phyloP scores from a whole-genome alignment of 2,113 vertebrate genomes.

The Callocephalon fimbriatum region DNA sequence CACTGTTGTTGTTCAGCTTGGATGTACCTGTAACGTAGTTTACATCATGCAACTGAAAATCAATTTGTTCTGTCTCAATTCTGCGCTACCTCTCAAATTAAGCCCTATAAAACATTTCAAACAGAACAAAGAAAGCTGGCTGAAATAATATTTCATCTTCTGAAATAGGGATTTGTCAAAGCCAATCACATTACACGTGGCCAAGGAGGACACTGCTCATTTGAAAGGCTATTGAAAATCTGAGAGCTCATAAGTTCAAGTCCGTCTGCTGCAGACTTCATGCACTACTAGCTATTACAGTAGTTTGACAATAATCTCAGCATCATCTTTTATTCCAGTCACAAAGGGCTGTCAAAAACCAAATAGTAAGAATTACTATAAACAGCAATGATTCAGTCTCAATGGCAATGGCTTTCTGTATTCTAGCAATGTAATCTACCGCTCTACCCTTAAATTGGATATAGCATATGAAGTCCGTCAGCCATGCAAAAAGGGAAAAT shows the following conservation, averaged over 20 bases:
- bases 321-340: conserved; percentile 59
- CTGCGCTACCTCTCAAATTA: conserved; percentile 54
- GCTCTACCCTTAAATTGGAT: conserved; percentile 73
- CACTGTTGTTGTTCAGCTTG: conserved; percentile 51
- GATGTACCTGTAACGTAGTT: conserved; percentile 35
- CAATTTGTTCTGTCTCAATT: conserved; percentile 54
- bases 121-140: conserved; percentile 60
- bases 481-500: conserved; percentile 72
- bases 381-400: conserved; percentile 58
- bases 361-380: conserved; percentile 73
- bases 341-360: conserved; percentile 68
- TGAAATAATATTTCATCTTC: conserved; percentile 53
- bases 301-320: conserved; percentile 22
- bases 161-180: conserved; percentile 55
- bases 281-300: conserved; percentile 23
- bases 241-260: conserved; percentile 26
- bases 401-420: conserved; percentile 52
- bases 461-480: conserved; percentile 70
- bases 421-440: conserved; percentile 69
- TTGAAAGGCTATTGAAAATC: conserved; percentile 33
- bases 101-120: conserved; percentile 42
- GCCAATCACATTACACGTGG: background rate
- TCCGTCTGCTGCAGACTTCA: conserved; percentile 30
- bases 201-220: conserved; percentile 45
- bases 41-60: conserved; percentile 46